These are phyloP conservation scores for Campylorhamphus procurvoides DNA, from an alignment of 2,113 vertebrate species.

Conservation along the genomic window DNA sequence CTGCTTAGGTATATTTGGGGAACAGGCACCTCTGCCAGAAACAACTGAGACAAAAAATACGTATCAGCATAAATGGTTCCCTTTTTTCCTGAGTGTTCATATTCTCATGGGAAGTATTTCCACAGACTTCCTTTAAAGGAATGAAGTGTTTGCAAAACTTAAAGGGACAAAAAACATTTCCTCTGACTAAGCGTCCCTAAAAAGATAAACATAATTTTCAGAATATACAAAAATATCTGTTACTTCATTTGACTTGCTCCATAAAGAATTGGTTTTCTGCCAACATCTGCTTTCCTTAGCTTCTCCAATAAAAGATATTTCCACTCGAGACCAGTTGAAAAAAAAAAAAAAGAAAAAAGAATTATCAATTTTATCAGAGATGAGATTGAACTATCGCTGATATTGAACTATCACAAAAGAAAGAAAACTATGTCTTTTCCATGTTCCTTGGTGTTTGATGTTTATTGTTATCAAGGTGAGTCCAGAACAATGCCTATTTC, in stretches of 20 bases:
- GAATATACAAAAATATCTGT: background rate
- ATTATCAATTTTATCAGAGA: background rate
- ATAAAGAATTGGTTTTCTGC: background rate
- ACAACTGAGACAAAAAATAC: background rate
- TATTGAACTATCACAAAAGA: background rate
- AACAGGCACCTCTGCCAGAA: background rate
- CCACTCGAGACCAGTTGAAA: background rate
- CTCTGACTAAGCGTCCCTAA: conserved; percentile 3
- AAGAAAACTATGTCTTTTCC: background rate
- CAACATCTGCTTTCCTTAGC: background rate
- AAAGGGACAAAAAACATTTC: background rate
- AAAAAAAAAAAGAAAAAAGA: background rate
- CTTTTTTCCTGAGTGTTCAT: background rate
- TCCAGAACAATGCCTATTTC: background rate
- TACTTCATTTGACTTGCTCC: background rate
- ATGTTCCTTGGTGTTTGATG: background rate
- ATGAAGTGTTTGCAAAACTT: background rate
- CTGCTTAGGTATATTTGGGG: background rate
- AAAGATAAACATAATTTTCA: background rate
- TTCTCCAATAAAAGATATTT: background rate
- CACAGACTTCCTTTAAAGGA: conserved; percentile 15
- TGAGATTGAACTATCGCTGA: background rate
- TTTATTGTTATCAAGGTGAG: background rate
- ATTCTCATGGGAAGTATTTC: background rate
- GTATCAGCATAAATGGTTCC: background rate